These are phyloP conservation scores for Melitaea cinxia DNA, from an alignment of 1,140 invertebrate genomes.

Conservation along the genomic window DNA sequence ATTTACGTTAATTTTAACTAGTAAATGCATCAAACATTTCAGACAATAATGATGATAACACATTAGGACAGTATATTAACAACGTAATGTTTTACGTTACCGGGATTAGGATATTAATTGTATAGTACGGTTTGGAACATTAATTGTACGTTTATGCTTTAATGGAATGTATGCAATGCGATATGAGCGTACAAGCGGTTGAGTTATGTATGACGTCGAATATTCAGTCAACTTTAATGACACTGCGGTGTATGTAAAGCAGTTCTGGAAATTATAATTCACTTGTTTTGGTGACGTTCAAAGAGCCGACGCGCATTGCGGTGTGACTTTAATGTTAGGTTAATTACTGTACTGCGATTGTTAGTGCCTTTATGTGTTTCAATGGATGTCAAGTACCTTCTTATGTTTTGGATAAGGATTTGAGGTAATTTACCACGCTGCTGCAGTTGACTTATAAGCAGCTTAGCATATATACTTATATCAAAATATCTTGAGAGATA, in stretches of 20 bases:
- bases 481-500: too few species aligned
- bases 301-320: too few species aligned
- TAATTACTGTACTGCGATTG: too few species aligned
- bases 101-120: slow-evolving; percentile 17
- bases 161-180: slow-evolving; percentile 25
- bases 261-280: background rate
- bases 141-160: slow-evolving; percentile 18
- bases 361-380: too few species aligned
- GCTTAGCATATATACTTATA: too few species aligned
- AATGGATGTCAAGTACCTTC: too few species aligned
- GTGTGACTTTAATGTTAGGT: too few species aligned
- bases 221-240: slow-evolving; percentile 10
- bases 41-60: background rate
- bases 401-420: too few species aligned
- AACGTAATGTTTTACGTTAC: slow-evolving; percentile 18
- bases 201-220: slow-evolving; percentile 14
- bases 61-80: background rate
- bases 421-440: too few species aligned
- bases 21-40: background rate
- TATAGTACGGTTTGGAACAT: slow-evolving; percentile 12
- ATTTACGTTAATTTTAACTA: too few species aligned
- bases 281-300: background rate
- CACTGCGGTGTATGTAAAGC: background rate
- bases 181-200: slow-evolving; percentile 21
- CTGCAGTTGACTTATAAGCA: too few species aligned